Evolutionary conservation across 2,888 invertebrate species (phyloP).

Genomic region (Ichneumon xanthorius): DNA sequence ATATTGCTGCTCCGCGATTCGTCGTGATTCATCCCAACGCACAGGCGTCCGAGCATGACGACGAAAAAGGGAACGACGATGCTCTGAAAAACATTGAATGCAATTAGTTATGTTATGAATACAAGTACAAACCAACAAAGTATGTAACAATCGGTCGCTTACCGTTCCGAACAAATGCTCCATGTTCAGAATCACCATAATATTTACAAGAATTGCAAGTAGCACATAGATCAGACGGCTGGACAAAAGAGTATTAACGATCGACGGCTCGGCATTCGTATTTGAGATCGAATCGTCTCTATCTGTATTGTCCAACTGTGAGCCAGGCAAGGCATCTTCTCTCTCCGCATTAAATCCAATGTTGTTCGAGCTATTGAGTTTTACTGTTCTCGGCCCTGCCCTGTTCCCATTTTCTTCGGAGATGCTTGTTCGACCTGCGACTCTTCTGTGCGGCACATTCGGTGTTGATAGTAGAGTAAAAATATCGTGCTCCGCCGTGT

Average conservation of each 20-base stretch:
- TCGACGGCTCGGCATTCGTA: constrained; percentile 41
- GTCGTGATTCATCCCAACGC: constrained; percentile 56
- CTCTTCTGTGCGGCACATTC: constrained; percentile 37
- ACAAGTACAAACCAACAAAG: background rate
- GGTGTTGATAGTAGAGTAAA: constrained; percentile 30
- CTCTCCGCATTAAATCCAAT: constrained; percentile 22
- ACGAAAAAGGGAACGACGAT: constrained; percentile 77
- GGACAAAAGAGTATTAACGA: constrained; percentile 53
- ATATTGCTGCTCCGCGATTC: constrained; percentile 72
- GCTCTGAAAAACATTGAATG: constrained; percentile 74
- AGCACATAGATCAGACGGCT: constrained; percentile 73
- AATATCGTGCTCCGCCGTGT: constrained; percentile 23
- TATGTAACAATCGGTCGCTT: constrained; percentile 57
- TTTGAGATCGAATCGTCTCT: constrained; percentile 49
- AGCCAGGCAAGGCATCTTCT: constrained; percentile 20
- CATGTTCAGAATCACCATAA: constrained; percentile 73
- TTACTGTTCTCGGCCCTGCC: constrained; percentile 6
- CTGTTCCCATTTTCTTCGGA: constrained; percentile 46
- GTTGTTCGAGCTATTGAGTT: constrained; percentile 19
- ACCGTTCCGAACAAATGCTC: constrained; percentile 78
- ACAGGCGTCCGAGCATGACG: constrained; percentile 74
- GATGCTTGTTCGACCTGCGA: background rate
- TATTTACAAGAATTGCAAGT: constrained; percentile 78
- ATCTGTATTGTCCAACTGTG: constrained; percentile 20
- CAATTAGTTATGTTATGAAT: constrained; percentile 30